phyloP scores from a whole-genome alignment of 64 coral and sea anemone species.

The Orbicella faveolata region DNA sequence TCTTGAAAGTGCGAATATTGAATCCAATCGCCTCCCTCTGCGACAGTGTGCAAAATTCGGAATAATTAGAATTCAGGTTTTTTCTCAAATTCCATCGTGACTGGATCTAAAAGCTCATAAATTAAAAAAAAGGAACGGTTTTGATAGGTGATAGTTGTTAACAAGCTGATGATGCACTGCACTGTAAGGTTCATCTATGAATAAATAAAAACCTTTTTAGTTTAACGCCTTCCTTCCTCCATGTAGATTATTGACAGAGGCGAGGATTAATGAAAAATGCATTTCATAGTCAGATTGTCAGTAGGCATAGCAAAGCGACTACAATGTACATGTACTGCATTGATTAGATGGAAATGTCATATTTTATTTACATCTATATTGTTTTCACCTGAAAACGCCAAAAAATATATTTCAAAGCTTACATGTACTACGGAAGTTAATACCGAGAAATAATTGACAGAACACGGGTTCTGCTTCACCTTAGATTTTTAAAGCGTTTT shows the following conservation, averaged over 20 bases:
- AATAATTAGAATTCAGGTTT: neutral
- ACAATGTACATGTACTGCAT: neutral
- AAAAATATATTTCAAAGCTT: too few relatives aligned
- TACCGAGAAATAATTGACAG: too few relatives aligned
- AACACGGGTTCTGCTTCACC: too few relatives aligned
- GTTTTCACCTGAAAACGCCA: too few relatives aligned
- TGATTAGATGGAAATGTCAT: neutral
- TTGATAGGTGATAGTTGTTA: neutral
- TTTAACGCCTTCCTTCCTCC: neutral
- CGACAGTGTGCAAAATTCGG: too few relatives aligned
- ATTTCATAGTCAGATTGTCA: neutral
- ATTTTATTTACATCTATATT: neutral
- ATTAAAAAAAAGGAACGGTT: neutral
- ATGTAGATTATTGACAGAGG: neutral
- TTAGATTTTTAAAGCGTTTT: too few relatives aligned
- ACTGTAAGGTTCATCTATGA: neutral
- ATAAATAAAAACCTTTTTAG: slow-evolving; percentile 12
- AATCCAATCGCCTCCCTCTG: too few relatives aligned
- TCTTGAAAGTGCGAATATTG: neutral
- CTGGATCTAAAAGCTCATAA: neutral
- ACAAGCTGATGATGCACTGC: neutral
- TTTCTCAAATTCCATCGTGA: neutral
- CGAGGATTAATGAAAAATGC: neutral
- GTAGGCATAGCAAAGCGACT: neutral
- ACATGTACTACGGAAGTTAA: too few relatives aligned